Conservation (phyloP, 2,797 vertebrate species). For the Stomatorhinus walkeri region DNA sequence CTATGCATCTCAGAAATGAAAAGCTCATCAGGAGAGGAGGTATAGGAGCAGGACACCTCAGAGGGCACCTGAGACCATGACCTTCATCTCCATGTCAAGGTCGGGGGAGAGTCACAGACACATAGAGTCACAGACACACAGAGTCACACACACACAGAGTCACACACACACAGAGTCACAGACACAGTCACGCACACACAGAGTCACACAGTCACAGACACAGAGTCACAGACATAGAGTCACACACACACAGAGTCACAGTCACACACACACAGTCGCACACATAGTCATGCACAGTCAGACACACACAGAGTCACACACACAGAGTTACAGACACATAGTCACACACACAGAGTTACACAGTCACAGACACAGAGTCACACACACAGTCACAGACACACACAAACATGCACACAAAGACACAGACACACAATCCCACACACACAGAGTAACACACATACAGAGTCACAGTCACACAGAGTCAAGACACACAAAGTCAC, state of each 20-base stretch:
- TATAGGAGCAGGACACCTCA: background rate
- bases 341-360: background rate
- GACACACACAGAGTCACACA: background rate
- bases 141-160: slow-evolving; percentile 15
- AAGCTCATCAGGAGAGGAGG: background rate
- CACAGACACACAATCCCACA: background rate
- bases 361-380: too few relatives aligned
- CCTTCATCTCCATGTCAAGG: background rate
- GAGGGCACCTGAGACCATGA: background rate
- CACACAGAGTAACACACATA: background rate
- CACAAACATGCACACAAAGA: too few relatives aligned
- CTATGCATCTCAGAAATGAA: background rate
- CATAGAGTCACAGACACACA: slow-evolving; percentile 10
- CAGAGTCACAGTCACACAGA: background rate
- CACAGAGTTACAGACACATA: background rate
- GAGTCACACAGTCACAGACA: too few relatives aligned
- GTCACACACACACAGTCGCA: too few relatives aligned
- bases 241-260: background rate
- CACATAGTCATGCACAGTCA: background rate
- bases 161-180: background rate
- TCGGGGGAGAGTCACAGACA: background rate
- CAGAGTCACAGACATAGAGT: background rate
- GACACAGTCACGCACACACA: too few relatives aligned
- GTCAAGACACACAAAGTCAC: too few relatives aligned
- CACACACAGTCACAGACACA: background rate